These are phyloP conservation scores for Pseudanteris insignis DNA, from an alignment of 2,888 invertebrate species.

Conservation along the genomic window DNA sequence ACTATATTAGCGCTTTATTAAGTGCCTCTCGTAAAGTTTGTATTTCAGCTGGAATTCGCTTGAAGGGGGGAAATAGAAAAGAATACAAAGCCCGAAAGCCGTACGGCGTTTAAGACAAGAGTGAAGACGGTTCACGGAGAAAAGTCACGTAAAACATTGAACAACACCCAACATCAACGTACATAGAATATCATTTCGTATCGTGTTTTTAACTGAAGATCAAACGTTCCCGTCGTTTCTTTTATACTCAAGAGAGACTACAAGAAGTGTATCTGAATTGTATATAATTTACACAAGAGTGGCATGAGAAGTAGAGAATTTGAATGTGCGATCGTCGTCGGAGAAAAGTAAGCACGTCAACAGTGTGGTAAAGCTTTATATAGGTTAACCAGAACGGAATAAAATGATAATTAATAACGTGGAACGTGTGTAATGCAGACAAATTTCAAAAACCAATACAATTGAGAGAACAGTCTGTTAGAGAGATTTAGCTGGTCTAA, in stretches of 20 bases:
- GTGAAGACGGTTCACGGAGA: too few species aligned
- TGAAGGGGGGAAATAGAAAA: too few species aligned
- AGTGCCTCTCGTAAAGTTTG: too few species aligned
- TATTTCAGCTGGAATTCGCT: too few species aligned
- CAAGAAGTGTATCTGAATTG: not conserved
- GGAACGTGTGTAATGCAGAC: slow-evolving; percentile 21
- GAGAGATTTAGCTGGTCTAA: slow-evolving; percentile 16
- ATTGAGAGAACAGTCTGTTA: slow-evolving; percentile 23
- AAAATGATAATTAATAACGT: not conserved
- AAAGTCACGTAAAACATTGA: too few species aligned
- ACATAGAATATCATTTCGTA: too few species aligned
- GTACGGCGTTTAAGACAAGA: too few species aligned
- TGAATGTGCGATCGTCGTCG: slow-evolving; percentile 21
- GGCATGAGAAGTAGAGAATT: slow-evolving; percentile 15
- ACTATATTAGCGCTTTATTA: too few species aligned
- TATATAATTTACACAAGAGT: slow-evolving; percentile 2
- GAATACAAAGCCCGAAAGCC: too few species aligned
- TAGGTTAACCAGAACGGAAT: slow-evolving; percentile 20
- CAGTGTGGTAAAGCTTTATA: slow-evolving; percentile 20
- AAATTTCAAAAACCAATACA: slow-evolving; percentile 25
- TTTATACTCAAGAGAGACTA: not conserved
- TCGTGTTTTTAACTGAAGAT: too few species aligned
- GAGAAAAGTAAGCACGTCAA: slow-evolving; percentile 20
- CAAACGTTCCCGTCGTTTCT: too few species aligned
- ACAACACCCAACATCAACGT: too few species aligned